Evolutionary conservation across 2,113 vertebrate species (phyloP), one percentile per base, ranked within the genome.

Genomic region (Xiphophorus maculatus): DNA sequence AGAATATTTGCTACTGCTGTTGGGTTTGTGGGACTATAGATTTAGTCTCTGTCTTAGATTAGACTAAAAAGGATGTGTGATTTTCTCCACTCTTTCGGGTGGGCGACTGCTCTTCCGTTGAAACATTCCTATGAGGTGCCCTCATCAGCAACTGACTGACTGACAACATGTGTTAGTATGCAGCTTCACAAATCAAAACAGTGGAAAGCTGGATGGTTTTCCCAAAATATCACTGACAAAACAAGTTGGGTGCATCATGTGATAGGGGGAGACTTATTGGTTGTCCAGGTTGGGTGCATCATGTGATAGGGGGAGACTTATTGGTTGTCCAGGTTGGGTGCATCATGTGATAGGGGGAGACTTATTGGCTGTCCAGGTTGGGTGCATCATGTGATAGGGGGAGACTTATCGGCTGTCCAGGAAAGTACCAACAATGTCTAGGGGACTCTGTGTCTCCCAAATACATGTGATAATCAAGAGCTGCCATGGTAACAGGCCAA

Each of bases 91-190:
- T 69, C 63, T 1, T 60, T 48, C 71, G 72, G 32, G 76, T 63
- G 58, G 44, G 69, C 40, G 69, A 42, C 76, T 33, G 66, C 48
- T 75, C 60, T 80, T 73, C 73, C 73, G 74, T 63, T 73, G 33
- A 48, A 76, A 79, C 84, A 90, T 91, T 91, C 82, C 76, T 84
- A 10, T 51, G 44, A 75, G 35, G 54, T 87, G 71, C 22, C 29
- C 61, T 88, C 88, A 89, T 37, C 42, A 63, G 79, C 79, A 67
- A 32, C 63, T 73, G 73, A 44, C 71, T 28, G 6, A 37, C 71
- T 1, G 6, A 37, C 71, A 1, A 63, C 69, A 75, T 64, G 42
- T 83, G 84, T 81, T 80, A 1, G 68, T 5, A 17, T 33, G 1
- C 77, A 79, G 22, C 58, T 69, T 37, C 62, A 66, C 61, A 81